A percentile compares a stretch with the other conserved stretches of the same genome.
phyloP scores from a whole-genome alignment of 2,113 vertebrate species.

The Prunella fulvescens region DNA sequence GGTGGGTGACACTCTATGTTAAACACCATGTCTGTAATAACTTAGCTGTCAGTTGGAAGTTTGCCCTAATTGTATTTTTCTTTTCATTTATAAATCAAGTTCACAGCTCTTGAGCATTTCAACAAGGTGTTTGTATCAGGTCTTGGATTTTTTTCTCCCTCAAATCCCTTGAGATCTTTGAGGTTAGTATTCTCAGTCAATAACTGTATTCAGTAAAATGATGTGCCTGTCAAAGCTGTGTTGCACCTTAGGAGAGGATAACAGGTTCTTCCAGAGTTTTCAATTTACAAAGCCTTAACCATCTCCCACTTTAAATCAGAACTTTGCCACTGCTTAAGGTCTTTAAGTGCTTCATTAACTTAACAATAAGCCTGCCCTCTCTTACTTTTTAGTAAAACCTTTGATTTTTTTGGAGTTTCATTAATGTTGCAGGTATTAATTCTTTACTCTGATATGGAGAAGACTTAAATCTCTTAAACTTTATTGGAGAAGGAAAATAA shows the following conservation, averaged over 20 bases:
- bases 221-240: background rate
- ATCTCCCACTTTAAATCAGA: background rate
- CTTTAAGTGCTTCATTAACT: background rate
- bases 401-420: background rate
- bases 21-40: background rate
- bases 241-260: background rate
- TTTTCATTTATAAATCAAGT: slow-evolving; percentile 4
- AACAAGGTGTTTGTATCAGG: background rate
- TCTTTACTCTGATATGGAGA: background rate
- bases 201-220: background rate
- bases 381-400: background rate
- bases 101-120: background rate
- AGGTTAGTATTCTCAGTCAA: background rate
- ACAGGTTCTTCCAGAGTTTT: background rate
- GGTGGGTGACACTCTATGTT: background rate
- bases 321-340: background rate
- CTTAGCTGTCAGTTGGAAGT: background rate
- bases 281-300: background rate
- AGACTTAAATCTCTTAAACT: background rate
- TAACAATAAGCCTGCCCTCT: background rate
- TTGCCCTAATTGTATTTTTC: background rate
- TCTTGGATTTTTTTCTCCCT: background rate
- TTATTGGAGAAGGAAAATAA: background rate
- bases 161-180: background rate
- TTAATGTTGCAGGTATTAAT: background rate